Conservation (phyloP, 2,797 vertebrate genomes). For the Pterois miles region DNA sequence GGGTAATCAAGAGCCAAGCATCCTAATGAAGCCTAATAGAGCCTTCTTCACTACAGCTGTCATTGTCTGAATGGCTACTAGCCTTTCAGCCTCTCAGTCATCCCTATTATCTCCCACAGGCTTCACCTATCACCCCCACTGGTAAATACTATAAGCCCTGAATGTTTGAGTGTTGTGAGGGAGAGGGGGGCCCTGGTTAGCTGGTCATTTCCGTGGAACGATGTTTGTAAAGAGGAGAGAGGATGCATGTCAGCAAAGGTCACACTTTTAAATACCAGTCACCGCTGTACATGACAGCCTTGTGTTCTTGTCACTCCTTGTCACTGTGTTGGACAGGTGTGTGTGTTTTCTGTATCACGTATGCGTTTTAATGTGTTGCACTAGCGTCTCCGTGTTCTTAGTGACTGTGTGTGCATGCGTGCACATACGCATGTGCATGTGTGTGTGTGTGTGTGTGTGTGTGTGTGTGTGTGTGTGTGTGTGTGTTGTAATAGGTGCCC, state of each 20-base stretch:
- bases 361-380: conserved; percentile 39
- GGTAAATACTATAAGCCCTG: conserved; percentile 68
- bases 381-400: conserved; percentile 35
- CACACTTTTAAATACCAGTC: conserved; percentile 8
- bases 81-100: conserved; percentile 70
- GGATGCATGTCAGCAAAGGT: conserved; percentile 11
- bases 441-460: conserved; percentile 36
- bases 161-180: conserved; percentile 56
- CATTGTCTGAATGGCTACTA: conserved; percentile 67
- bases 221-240: conserved; percentile 13
- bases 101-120: conserved; percentile 72
- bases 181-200: neutral
- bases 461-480: conserved; percentile 6
- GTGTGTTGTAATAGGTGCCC: conserved; percentile 75
- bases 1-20: conserved; percentile 51
- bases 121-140: conserved; percentile 72
- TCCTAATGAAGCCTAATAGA: conserved; percentile 69
- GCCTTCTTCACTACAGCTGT: conserved; percentile 65
- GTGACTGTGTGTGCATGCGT: neutral
- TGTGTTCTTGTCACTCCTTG: conserved; percentile 21
- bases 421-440: neutral
- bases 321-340: conserved; percentile 28
- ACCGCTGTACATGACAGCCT: neutral
- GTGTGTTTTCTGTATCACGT: conserved; percentile 36
- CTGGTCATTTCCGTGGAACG: conserved; percentile 36